Evolutionary conservation across 2,888 invertebrate species (phyloP).

Genomic region (Calliphora vomitoria): DNA sequence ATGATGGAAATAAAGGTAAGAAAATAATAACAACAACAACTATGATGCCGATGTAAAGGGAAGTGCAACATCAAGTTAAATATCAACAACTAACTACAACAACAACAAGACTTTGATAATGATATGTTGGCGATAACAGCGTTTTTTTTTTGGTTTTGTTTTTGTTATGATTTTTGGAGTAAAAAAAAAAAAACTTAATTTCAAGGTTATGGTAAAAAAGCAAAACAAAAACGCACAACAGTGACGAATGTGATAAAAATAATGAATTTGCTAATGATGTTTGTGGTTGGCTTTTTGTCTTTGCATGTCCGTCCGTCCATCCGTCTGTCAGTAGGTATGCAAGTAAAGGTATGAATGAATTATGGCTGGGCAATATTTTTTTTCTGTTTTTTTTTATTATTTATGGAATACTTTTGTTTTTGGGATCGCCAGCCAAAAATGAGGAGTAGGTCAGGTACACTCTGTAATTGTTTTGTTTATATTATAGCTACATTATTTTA

Average conservation of each 20-base stretch:
- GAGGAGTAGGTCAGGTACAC: slow-evolving; percentile 44
- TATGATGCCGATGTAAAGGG: not conserved
- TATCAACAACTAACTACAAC: not conserved
- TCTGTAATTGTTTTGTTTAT: slow-evolving; percentile 23
- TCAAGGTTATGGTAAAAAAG: slow-evolving; percentile 48
- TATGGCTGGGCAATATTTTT: not conserved
- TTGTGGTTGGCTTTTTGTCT: not conserved
- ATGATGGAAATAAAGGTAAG: not conserved
- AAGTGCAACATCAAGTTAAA: not conserved
- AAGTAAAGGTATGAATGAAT: slow-evolving; percentile 5
- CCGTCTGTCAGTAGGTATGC: no score
- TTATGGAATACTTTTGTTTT: slow-evolving; percentile 21
- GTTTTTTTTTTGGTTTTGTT: slow-evolving; percentile 8
- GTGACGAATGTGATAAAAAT: slow-evolving; percentile 40
- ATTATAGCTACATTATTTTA: not conserved
- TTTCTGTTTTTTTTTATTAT: not conserved
- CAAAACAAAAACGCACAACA: slow-evolving; percentile 9
- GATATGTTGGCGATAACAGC: slow-evolving; percentile 36
- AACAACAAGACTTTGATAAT: slow-evolving; percentile 17
- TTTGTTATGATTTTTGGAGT: not conserved
- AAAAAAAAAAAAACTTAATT: slow-evolving; percentile 17
- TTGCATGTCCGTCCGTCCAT: not conserved
- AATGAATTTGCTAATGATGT: slow-evolving; percentile 9
- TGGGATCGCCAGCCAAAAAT: not conserved
- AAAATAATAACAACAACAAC: not conserved